phyloP scores from a whole-genome alignment of 1,140 invertebrate species.

The Listronotus bonariensis region DNA sequence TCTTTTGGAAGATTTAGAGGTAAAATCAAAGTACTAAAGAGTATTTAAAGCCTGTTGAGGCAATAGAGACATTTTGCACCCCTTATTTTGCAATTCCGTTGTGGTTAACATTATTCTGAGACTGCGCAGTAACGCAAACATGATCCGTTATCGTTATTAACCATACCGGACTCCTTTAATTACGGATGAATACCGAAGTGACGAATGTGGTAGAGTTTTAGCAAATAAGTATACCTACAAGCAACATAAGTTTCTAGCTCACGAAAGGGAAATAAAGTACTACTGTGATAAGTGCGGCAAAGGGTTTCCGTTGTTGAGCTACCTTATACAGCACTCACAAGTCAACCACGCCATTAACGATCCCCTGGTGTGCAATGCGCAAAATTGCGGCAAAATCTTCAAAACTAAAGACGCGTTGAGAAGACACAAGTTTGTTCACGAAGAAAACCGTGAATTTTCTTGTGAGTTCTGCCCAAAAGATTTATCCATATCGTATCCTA shows the following conservation, averaged over 20 bases:
- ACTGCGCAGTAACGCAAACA: too few relatives aligned
- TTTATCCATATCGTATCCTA: slow-evolving; percentile 26
- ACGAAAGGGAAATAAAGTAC: slow-evolving; percentile 15
- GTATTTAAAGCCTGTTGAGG: too few relatives aligned
- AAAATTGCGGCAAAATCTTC: slow-evolving; percentile 19
- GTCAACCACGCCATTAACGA: slow-evolving; percentile 17
- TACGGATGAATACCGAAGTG: too few relatives aligned
- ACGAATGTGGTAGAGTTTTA: not conserved
- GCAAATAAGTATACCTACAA: slow-evolving; percentile 25
- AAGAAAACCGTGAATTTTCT: slow-evolving; percentile 20
- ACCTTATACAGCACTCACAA: slow-evolving; percentile 18
- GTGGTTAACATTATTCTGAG: too few relatives aligned
- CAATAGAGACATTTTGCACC: too few relatives aligned
- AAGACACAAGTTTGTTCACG: slow-evolving; percentile 20
- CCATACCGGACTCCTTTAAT: too few relatives aligned
- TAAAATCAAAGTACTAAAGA: not conserved
- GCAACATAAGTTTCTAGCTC: slow-evolving; percentile 19
- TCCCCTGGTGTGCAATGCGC: slow-evolving; percentile 2
- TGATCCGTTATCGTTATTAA: too few relatives aligned
- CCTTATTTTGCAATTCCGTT: too few relatives aligned
- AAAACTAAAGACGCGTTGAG: slow-evolving; percentile 26
- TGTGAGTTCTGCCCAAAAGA: slow-evolving; percentile 21
- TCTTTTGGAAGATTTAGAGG: slow-evolving; percentile 65
- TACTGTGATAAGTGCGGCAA: slow-evolving; percentile 35
- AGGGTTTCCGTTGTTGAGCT: slow-evolving; percentile 23